phyloP scores from a whole-genome alignment of 2,797 vertebrate species.

The Rhinogobio ventralis region DNA sequence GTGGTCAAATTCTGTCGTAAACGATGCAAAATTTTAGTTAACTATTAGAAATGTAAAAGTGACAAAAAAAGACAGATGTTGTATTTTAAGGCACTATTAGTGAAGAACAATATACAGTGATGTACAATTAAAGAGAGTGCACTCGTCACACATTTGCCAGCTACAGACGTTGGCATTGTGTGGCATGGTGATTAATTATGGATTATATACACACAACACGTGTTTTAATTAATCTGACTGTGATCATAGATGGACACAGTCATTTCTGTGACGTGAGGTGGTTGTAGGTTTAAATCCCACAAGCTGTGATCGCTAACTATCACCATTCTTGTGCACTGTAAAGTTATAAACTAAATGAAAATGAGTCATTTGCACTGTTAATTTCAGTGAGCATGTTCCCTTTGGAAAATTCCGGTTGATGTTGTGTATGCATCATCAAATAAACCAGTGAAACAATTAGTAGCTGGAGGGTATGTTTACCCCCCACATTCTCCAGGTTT shows the following conservation, averaged over 20 bases:
- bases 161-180: not conserved
- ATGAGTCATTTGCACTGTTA: not conserved
- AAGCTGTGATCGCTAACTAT: not conserved
- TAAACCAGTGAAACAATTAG: not conserved
- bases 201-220: not conserved
- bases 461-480: not conserved
- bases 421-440: not conserved
- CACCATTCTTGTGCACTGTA: not conserved
- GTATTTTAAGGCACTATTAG: not conserved
- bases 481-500: not conserved
- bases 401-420: not conserved
- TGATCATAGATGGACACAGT: not conserved
- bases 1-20: not conserved
- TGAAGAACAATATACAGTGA: not conserved
- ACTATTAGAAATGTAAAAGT: not conserved
- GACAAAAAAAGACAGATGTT: not conserved
- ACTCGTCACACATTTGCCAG: slow-evolving; percentile 10
- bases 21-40: not conserved
- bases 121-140: slow-evolving; percentile 30
- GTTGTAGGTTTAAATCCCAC: not conserved
- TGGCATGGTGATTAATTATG: slow-evolving; percentile 12
- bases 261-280: not conserved
- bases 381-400: not conserved
- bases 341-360: not conserved
- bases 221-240: slow-evolving; percentile 3